These are phyloP conservation scores for Batillaria attramentaria DNA, from an alignment of 1,140 invertebrate species.

Conservation along the genomic window DNA sequence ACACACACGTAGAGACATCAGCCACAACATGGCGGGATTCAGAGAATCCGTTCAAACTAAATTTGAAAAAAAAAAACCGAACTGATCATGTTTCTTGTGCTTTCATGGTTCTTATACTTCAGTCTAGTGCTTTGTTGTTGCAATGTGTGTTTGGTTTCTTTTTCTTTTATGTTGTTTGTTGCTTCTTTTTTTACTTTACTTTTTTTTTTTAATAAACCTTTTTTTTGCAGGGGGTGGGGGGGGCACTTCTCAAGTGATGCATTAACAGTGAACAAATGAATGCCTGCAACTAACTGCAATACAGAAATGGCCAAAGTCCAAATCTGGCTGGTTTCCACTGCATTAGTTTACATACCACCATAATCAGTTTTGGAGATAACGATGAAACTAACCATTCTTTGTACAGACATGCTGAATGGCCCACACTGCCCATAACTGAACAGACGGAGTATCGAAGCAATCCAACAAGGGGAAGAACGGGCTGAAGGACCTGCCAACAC, in stretches of 20 bases:
- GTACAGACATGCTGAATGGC: slow-evolving; percentile 88
- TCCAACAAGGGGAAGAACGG: slow-evolving; percentile 83
- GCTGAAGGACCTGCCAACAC: slow-evolving; percentile 77
- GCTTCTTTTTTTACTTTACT: too few relatives aligned
- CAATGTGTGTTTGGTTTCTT: too few relatives aligned
- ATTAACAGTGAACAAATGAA: neutral
- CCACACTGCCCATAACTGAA: slow-evolving; percentile 88
- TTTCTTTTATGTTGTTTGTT: too few relatives aligned
- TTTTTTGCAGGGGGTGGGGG: too few relatives aligned
- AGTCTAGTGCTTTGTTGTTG: neutral
- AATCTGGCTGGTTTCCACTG: too few relatives aligned
- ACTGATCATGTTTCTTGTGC: neutral
- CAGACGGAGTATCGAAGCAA: slow-evolving; percentile 76
- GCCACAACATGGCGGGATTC: too few relatives aligned
- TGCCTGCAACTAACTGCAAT: too few relatives aligned
- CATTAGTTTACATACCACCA: neutral
- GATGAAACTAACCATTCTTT: slow-evolving; percentile 75
- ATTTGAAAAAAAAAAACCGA: neutral
- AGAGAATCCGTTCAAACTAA: neutral
- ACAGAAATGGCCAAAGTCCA: too few relatives aligned
- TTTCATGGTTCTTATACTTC: neutral
- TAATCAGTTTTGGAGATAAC: neutral
- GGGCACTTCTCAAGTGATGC: too few relatives aligned
- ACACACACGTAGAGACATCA: neutral
- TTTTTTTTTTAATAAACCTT: too few relatives aligned